Percentiles rank a stretch among this genome's conserved stretches.
Evolutionary conservation across 2,888 invertebrate genomes (phyloP).

Genomic region (Anthoptus insignis): DNA sequence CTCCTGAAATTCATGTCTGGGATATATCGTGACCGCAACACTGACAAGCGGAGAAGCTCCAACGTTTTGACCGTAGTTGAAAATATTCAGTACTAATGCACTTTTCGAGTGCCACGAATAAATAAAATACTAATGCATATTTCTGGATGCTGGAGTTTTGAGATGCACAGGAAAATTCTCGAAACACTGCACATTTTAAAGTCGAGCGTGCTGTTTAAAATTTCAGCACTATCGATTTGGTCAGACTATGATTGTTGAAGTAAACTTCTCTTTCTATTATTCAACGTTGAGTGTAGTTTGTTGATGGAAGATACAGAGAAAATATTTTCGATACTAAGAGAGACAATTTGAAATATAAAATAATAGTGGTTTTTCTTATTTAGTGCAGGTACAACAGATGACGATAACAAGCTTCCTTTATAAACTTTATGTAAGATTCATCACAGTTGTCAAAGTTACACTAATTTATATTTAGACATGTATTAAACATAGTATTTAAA

Average conservation of each 20-base stretch:
- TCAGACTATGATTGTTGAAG: slow-evolving; percentile 6
- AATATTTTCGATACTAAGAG: too few relatives aligned
- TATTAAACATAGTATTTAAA: too few relatives aligned
- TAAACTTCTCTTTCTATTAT: slow-evolving; percentile 1
- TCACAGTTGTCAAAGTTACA: too few relatives aligned
- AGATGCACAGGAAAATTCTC: slow-evolving; percentile 22
- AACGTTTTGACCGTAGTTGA: slow-evolving; percentile 32
- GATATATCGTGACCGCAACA: slow-evolving; percentile 22
- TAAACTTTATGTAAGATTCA: too few relatives aligned
- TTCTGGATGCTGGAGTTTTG: slow-evolving; percentile 45
- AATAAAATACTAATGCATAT: slow-evolving; percentile 80
- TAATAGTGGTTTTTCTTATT: too few relatives aligned
- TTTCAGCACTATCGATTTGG: slow-evolving; percentile 20
- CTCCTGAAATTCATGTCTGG: slow-evolving; percentile 24
- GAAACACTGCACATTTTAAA: slow-evolving; percentile 24
- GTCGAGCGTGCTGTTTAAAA: slow-evolving; percentile 14
- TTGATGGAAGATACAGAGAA: too few relatives aligned
- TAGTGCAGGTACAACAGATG: too few relatives aligned
- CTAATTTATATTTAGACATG: too few relatives aligned
- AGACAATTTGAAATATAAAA: too few relatives aligned
- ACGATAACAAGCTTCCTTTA: too few relatives aligned
- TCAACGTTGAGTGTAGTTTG: neutral
- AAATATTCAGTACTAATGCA: slow-evolving; percentile 75
- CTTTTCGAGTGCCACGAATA: slow-evolving; percentile 72
- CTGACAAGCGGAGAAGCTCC: slow-evolving; percentile 22